These are phyloP conservation scores for Geopemphigus sp. DNA, from an alignment of 1,140 invertebrate genomes.

Conservation along the genomic window DNA sequence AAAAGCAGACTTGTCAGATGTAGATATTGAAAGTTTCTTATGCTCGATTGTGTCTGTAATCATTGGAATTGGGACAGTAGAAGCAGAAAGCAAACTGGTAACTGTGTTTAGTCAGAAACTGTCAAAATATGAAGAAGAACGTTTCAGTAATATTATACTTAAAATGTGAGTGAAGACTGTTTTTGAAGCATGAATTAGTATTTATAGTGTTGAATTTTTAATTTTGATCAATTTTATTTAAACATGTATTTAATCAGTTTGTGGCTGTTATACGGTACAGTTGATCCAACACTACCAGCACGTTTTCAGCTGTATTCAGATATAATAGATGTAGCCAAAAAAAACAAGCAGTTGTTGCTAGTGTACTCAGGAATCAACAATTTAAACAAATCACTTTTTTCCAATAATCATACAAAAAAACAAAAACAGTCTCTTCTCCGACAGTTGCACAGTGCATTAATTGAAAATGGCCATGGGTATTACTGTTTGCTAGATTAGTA, in stretches of 20 bases:
- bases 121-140: conserved; percentile 34
- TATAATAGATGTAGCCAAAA: conserved; percentile 27
- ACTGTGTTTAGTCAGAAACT: conserved; percentile 34
- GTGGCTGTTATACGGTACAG: conserved; percentile 27
- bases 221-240: too few species aligned
- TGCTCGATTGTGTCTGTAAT: conserved; percentile 40
- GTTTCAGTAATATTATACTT: conserved; percentile 22
- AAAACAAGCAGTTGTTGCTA: conserved; percentile 30
- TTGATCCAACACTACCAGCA: conserved; percentile 35
- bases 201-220: neutral
- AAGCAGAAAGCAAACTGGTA: conserved; percentile 29
- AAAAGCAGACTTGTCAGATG: conserved; percentile 19
- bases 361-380: conserved; percentile 29
- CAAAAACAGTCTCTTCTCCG: conserved; percentile 91
- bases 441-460: conserved; percentile 81
- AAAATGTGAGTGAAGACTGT: neutral
- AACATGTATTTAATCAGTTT: neutral
- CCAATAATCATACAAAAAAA: conserved; percentile 64
- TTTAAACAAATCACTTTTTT: conserved; percentile 37
- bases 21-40: conserved; percentile 42
- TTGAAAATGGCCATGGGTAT: conserved; percentile 69
- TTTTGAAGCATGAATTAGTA: too few species aligned
- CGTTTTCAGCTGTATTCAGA: conserved; percentile 39
- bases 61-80: conserved; percentile 34
- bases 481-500: too few species aligned